Conservation (phyloP, 2,113 vertebrate genomes). For the Cololabis saira region DNA sequence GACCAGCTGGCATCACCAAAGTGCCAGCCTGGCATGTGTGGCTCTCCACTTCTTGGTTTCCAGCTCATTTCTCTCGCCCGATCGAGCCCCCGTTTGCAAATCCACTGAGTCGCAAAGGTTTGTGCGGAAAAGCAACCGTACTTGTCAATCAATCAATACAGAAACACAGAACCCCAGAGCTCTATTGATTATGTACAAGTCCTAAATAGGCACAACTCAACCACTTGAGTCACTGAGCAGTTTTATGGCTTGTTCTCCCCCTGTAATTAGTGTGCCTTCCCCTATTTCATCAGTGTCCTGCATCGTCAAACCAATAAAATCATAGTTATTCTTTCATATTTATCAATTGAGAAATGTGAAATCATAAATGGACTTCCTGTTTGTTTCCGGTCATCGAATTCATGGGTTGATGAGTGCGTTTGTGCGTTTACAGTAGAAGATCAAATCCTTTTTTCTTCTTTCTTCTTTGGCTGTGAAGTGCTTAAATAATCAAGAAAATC, state of each 20-base stretch:
- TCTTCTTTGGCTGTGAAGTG: constrained; percentile 22
- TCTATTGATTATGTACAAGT: no score
- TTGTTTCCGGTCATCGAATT: constrained; percentile 25
- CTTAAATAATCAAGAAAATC: constrained; percentile 12
- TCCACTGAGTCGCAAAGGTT: not conserved
- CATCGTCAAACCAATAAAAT: not conserved
- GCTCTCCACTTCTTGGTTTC: constrained; percentile 18
- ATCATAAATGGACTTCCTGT: constrained; percentile 25
- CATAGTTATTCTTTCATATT: constrained; percentile 20
- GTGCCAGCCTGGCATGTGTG: constrained; percentile 36
- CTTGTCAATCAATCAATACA: no score
- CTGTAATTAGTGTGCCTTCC: constrained; percentile 31
- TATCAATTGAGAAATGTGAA: not conserved
- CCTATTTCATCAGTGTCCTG: constrained; percentile 26
- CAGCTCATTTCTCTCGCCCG: not conserved
- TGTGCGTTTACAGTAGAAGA: not conserved
- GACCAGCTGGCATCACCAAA: constrained; percentile 49
- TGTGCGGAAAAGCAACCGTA: not conserved
- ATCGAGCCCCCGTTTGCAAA: no score
- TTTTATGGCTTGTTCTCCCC: constrained; percentile 1
- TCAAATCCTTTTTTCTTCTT: constrained; percentile 8
- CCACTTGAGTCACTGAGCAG: not conserved
- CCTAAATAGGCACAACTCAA: not conserved
- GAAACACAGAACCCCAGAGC: no score
- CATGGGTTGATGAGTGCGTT: constrained; percentile 11